Conservation (phyloP, 2,113 vertebrate genomes). For the Philantomba maxwellii region DNA sequence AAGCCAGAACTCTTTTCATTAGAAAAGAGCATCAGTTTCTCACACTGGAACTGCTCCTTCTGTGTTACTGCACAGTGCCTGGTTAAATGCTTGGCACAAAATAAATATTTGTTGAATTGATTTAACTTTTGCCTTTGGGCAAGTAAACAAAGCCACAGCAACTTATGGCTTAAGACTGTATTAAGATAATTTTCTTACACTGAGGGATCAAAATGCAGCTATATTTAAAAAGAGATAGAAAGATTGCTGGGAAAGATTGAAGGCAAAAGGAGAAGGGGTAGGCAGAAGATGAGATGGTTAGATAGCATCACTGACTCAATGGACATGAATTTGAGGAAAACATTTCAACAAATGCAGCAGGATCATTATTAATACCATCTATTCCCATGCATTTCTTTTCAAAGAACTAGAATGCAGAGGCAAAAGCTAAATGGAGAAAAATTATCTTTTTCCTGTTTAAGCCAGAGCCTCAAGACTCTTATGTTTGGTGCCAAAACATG, state of each 20-base stretch:
- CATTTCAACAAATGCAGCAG: neutral
- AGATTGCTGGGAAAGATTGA: too few species aligned
- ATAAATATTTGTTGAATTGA: neutral
- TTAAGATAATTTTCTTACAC: neutral
- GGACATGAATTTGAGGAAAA: too few species aligned
- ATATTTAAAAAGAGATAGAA: neutral
- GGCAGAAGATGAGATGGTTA: too few species aligned
- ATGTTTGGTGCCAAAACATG: neutral
- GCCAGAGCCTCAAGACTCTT: neutral
- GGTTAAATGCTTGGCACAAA: neutral
- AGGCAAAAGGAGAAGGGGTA: too few species aligned
- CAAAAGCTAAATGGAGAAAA: neutral
- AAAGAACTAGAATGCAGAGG: neutral
- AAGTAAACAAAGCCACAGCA: neutral
- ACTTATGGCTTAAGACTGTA: neutral
- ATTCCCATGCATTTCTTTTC: neutral
- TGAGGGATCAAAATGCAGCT: neutral
- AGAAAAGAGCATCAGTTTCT: neutral
- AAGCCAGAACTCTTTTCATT: neutral
- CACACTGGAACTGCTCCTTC: neutral
- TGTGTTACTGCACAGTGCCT: neutral
- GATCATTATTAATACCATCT: neutral
- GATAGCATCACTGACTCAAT: too few species aligned
- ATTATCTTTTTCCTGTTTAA: neutral
- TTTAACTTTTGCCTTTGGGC: neutral